These are phyloP conservation scores for Psephotus haematonotus DNA, from an alignment of 2,113 vertebrate genomes.

Conservation along the genomic window DNA sequence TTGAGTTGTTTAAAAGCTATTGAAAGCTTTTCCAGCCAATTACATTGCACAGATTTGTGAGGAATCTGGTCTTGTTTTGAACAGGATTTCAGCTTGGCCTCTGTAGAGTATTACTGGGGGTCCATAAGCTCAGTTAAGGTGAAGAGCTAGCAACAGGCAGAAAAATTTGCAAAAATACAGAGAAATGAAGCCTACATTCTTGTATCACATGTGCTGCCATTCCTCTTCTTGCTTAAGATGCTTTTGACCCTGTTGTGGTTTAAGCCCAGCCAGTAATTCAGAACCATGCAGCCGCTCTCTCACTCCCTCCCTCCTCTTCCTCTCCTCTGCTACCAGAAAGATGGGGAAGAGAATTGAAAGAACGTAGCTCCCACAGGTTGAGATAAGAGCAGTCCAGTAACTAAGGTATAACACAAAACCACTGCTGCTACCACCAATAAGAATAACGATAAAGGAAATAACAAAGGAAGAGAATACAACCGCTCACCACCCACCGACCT, in stretches of 20 bases:
- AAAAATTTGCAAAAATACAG: background rate
- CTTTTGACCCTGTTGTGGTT: background rate
- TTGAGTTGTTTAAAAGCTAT: background rate
- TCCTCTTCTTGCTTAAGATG: background rate
- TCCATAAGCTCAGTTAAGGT: background rate
- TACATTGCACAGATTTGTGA: background rate
- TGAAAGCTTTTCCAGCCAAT: background rate
- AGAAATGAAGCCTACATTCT: background rate
- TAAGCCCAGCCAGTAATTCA: too few relatives aligned
- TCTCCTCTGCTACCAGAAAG: too few relatives aligned
- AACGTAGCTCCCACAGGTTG: too few relatives aligned
- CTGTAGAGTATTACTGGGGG: background rate
- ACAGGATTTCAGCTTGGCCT: background rate
- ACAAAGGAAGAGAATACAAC: too few relatives aligned
- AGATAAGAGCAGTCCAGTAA: too few relatives aligned
- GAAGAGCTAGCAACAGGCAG: background rate
- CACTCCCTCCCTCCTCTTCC: too few relatives aligned
- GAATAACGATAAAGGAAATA: too few relatives aligned
- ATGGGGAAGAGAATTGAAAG: too few relatives aligned
- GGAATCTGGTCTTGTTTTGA: background rate
- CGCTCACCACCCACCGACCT: too few relatives aligned
- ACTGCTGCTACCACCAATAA: too few relatives aligned
- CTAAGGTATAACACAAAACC: too few relatives aligned
- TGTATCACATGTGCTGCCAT: background rate
- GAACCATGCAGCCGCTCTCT: too few relatives aligned